These are phyloP conservation scores for Malurus alboscapulatus DNA, from an alignment of 2,113 vertebrate species.

Conservation along the genomic window DNA sequence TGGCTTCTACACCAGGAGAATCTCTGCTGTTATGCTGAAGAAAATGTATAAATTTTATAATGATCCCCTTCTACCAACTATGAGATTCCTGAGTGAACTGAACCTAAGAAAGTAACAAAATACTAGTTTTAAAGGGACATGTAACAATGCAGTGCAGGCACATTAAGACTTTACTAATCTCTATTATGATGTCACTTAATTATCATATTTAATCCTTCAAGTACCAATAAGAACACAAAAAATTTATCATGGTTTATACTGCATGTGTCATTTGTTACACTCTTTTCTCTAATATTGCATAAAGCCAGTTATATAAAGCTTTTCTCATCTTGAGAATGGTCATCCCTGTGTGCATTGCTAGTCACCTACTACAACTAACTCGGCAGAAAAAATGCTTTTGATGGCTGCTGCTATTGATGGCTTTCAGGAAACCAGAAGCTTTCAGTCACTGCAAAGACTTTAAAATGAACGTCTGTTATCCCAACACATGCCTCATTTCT, in stretches of 20 bases:
- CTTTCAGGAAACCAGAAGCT: not conserved
- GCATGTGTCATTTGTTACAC: accelerated
- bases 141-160: accelerated
- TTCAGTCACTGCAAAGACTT: not conserved
- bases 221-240: not conserved
- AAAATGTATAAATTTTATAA: not conserved
- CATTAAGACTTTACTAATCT: not conserved
- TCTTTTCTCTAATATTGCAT: not conserved
- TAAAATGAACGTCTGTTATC: not conserved
- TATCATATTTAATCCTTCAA: not conserved
- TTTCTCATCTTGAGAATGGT: not conserved
- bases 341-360: not conserved
- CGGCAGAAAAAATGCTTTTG: not conserved
- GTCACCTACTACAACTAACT: not conserved
- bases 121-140: not conserved
- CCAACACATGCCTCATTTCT: not conserved
- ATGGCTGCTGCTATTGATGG: not conserved
- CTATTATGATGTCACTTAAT: not conserved
- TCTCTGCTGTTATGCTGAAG: not conserved
- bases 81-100: not conserved
- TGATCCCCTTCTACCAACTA: not conserved
- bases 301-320: not conserved
- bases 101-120: not conserved
- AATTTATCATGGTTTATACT: not conserved
- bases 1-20: not conserved